These are phyloP conservation scores for Pandemis heparana DNA, from an alignment of 2,888 invertebrate genomes.

Conservation along the genomic window DNA sequence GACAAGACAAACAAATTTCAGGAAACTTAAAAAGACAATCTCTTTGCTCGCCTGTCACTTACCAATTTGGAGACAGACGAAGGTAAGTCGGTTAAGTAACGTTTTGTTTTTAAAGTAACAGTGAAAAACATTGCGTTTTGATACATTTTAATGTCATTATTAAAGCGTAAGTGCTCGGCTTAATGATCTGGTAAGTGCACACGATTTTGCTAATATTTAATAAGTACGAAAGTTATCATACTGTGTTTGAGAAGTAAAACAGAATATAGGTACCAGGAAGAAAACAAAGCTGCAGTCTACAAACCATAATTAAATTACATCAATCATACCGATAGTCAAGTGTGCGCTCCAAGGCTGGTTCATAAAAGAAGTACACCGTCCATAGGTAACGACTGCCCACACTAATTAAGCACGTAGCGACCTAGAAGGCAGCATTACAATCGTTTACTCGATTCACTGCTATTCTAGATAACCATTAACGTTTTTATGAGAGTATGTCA, in stretches of 20 bases:
- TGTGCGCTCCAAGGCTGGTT: conserved; percentile 70
- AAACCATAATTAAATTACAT: conserved; percentile 69
- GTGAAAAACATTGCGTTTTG: conserved; percentile 37
- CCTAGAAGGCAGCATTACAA: conserved; percentile 70
- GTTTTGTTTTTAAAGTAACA: conserved; percentile 44
- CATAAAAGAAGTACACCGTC: conserved; percentile 68
- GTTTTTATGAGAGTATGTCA: conserved; percentile 67
- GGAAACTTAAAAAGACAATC: conserved; percentile 70
- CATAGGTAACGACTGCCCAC: conserved; percentile 73
- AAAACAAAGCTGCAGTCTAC: conserved; percentile 20
- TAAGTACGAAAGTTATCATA: not conserved
- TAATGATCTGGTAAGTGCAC: conserved; percentile 7
- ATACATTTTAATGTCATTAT: conserved; percentile 24
- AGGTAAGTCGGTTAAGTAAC: conserved; percentile 65
- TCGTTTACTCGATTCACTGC: conserved; percentile 58
- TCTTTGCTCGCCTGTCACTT: conserved; percentile 65
- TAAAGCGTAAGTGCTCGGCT: conserved; percentile 3
- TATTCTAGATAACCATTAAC: conserved; percentile 50
- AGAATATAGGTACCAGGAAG: conserved; percentile 30
- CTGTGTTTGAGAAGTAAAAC: not conserved
- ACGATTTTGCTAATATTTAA: not conserved
- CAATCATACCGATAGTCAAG: conserved; percentile 75
- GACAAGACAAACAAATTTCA: conserved; percentile 71
- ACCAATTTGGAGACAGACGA: conserved; percentile 62
- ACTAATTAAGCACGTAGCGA: conserved; percentile 74